Conservation (phyloP, 2,797 vertebrate species). For the Orestias chungarensis region DNA sequence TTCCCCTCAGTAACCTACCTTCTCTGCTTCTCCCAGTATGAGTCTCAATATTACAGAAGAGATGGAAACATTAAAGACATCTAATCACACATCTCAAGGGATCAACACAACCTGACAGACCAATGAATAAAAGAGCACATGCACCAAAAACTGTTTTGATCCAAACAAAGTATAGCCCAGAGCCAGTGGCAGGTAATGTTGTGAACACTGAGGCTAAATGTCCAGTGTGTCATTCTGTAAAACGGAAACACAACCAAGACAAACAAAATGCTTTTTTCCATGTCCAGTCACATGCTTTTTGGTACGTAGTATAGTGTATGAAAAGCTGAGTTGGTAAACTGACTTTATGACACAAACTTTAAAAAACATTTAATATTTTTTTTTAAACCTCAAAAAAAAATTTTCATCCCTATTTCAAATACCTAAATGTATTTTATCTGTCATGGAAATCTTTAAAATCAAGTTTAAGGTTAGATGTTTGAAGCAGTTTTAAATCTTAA, state of each 20-base stretch:
- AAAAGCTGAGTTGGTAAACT: neutral
- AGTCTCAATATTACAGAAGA: constrained; percentile 35
- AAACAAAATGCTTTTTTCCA: neutral
- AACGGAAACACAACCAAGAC: neutral
- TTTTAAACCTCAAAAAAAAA: no score
- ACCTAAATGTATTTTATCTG: no score
- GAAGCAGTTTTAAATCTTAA: neutral
- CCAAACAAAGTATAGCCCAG: constrained; percentile 3
- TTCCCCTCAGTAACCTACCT: constrained; percentile 1
- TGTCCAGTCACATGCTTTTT: neutral
- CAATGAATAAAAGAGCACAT: constrained; percentile 50
- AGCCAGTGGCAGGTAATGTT: neutral
- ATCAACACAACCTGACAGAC: constrained; percentile 11
- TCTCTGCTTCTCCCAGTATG: constrained; percentile 14
- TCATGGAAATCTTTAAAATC: no score
- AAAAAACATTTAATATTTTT: no score
- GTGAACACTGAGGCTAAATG: neutral
- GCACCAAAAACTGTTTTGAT: constrained; percentile 44
- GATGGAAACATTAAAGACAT: constrained; percentile 19
- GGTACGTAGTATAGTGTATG: neutral
- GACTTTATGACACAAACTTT: neutral
- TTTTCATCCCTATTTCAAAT: neutral
- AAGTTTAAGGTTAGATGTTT: no score
- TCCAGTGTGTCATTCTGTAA: neutral
- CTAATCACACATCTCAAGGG: constrained; percentile 17